Base-by-base conservation (phyloP, 2,113 vertebrate species). In the Corythoichthys intestinalis region DNA sequence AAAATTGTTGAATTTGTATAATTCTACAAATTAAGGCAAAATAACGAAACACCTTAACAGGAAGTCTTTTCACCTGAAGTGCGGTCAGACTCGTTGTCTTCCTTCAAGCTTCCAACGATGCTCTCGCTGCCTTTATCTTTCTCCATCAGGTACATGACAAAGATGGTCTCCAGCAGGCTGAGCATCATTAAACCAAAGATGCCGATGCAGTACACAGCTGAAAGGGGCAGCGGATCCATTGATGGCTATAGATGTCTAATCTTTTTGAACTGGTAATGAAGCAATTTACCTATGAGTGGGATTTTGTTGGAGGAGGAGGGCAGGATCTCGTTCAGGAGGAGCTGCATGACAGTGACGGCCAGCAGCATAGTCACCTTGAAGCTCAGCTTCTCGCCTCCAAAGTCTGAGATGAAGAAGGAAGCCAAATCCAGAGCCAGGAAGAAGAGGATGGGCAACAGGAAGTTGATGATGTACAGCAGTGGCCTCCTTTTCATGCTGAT, bases 401-500 rank as follows among this genome's bases (percentile, higher is more conserved):
- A 69, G 65, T 92, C 90, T 37, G 92, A 86, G 58, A 93, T 91
- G 2, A 93, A 82, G 80, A 94, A 58, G 66, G 93, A 91, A 11
- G 88, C 77, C 78, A 94, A 72, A 39, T 94, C 93, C 87, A 94
- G 80, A 62, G 83, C 53, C 7, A 94, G 73, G 70, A 95, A 88
- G 68, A 90, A 88, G 0, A 92, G 70, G 0, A 92, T 67, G 0
- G 94, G 93, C 17, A 94, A 50, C 65, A 94, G 76, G 78, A 94
- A 89, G 85, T 92, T 93, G 57, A 90, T 64, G 0, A 93, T 38
- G 4, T 94, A 93, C 37, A 94, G 87, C 4, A 79, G 68, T 1
- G 93, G 82, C 28, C 83, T 74, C 60, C 93, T 87, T 73, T 85
- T 73, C 74, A 94, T 91, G 69, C 65, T 83, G 67, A 94, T 85